Evolutionary conservation across 2,113 vertebrate genomes (phyloP), one percentile per base, ranked within the genome.

Genomic region (Xyliphius kryptos): DNA sequence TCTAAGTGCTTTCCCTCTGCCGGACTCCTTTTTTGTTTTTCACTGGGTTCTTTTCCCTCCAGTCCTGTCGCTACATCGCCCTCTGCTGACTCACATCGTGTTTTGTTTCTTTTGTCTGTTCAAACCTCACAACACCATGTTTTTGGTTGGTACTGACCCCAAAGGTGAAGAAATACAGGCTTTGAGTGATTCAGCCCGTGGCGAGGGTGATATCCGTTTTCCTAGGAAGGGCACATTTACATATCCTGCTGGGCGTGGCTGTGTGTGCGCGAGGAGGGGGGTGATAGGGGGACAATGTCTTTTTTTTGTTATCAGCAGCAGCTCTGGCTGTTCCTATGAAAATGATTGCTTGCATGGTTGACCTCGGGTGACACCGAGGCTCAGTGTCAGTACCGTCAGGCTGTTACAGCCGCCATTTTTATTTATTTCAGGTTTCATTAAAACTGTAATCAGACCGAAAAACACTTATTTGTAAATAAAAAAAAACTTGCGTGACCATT

Each of bases 161-260:
- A 32, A 32, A 32, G 10, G 36, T 16, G 15, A 67, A 26, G n/a
- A 43, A 19, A 0, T 41, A 43, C 17, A 48, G 56, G 13, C 56
- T 57, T 41, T 15, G 36, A 11, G 15, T 40, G n/a, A 20, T 56
- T 61, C 22, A 66, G 17, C 14, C 63, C 51, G 20, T 72, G 43
- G 41, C 38, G 36, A 56, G 37, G 2, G 52, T 37, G 36, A 36
- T 61, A 69, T 69, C 71, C 71, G 66, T 73, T 69, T 73, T 73
- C 54, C 62, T 69, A 56, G 66, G 50, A 54, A 61, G 61, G 56
- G 40, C 5, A 6, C 61, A 73, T 73, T 73, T 73, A 66, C 71
- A 69, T 73, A 73, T 73, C 71, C 66, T 73, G 71, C 46, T 69
- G 66, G 61, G 71, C 20, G 66, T 69, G 63, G 46, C 4, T 48